These are phyloP conservation scores for Calosoma granatense DNA, from an alignment of 1,140 invertebrate species.

Conservation along the genomic window DNA sequence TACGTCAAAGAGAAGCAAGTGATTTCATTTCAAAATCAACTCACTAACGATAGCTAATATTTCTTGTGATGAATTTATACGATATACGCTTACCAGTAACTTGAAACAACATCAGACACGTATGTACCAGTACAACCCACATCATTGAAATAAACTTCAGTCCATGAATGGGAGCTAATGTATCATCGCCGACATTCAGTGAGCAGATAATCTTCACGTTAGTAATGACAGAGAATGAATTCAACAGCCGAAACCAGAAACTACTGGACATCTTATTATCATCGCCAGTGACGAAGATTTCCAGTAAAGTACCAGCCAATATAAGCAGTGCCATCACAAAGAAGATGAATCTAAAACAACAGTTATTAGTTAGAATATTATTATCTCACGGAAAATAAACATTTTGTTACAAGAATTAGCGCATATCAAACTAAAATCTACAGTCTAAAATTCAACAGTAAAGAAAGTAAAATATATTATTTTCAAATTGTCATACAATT, in stretches of 20 bases:
- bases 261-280: not conserved
- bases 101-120: constrained; percentile 32
- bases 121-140: constrained; percentile 36
- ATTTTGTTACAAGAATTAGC: no score
- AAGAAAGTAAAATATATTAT: no score
- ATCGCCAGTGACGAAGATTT: not conserved
- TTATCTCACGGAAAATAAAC: no score
- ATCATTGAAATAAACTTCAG: constrained; percentile 33
- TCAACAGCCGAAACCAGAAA: not conserved
- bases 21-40: no score
- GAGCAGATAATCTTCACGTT: constrained; percentile 23
- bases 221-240: constrained; percentile 21
- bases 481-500: no score
- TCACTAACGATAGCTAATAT: not conserved
- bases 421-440: no score
- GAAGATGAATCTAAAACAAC: not conserved
- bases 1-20: no score
- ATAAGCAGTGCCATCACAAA: not conserved
- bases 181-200: constrained; percentile 29
- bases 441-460: no score
- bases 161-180: constrained; percentile 35
- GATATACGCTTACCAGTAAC: constrained; percentile 28
- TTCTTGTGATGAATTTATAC: not conserved
- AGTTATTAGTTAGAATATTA: no score
- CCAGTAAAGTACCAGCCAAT: not conserved